A percentile compares a stretch with the other conserved stretches of the same genome.
Conservation (phyloP, 35 echinoderm and acorn worm species). For the Apostichopus japonicus region DNA sequence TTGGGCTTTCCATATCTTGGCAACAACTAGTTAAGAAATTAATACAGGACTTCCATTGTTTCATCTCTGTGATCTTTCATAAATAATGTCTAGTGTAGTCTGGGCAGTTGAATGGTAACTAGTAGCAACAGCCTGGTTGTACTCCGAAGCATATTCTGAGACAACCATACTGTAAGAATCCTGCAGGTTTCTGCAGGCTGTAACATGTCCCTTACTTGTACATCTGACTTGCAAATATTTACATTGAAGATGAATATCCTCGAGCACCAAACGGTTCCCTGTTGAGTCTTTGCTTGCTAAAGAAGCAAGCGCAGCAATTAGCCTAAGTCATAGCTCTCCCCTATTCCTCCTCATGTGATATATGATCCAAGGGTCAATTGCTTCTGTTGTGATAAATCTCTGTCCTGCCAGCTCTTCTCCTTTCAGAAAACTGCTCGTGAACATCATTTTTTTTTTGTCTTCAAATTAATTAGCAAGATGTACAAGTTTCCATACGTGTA, state of each 20-base stretch:
- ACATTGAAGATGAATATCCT: background rate
- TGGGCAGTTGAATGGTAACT: too few relatives aligned
- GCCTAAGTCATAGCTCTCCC: background rate
- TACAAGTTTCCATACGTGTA: too few relatives aligned
- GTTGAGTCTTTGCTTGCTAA: background rate
- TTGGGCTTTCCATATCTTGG: too few relatives aligned
- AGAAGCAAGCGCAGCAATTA: background rate
- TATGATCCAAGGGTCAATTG: conserved; percentile 19
- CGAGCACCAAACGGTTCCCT: background rate
- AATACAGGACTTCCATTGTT: too few relatives aligned
- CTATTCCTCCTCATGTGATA: background rate
- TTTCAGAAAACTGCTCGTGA: background rate
- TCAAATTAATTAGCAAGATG: conserved; percentile 3
- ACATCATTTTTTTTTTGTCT: background rate
- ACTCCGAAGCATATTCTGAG: too few relatives aligned
- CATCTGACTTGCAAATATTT: background rate
- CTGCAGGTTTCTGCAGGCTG: background rate
- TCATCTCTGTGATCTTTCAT: too few relatives aligned
- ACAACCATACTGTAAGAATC: too few relatives aligned
- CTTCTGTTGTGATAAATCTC: background rate
- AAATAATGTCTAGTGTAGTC: too few relatives aligned
- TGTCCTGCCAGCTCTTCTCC: background rate
- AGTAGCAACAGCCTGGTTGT: too few relatives aligned
- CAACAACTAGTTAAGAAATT: too few relatives aligned
- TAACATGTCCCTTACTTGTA: background rate